Evolutionary conservation across 2,888 invertebrate genomes (phyloP).

Genomic region (Ctena decussata): DNA sequence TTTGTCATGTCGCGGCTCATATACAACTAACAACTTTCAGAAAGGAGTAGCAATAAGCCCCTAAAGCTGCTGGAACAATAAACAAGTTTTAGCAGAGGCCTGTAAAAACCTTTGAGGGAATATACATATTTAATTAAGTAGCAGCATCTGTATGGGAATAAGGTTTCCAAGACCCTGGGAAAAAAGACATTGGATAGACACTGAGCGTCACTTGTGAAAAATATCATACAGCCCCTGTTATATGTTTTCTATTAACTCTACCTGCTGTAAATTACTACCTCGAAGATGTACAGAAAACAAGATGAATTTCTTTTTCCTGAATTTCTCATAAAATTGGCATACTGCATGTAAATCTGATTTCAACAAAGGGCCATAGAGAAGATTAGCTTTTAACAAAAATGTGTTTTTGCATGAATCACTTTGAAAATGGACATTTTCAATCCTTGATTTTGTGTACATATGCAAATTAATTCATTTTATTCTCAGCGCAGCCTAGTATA

Average conservation of each 20-base stretch:
- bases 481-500: no score
- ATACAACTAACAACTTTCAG: not conserved
- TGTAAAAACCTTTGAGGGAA: slow-evolving; percentile 8
- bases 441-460: no score
- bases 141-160: slow-evolving; percentile 32
- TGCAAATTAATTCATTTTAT: no score
- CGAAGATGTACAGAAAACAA: no score
- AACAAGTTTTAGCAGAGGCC: not conserved
- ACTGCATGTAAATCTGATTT: no score
- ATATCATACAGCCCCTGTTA: not conserved
- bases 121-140: slow-evolving; percentile 17
- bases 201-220: slow-evolving; percentile 10
- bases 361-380: no score
- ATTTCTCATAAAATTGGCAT: no score
- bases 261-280: not conserved
- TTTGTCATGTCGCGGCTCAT: no score
- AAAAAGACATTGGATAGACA: slow-evolving; percentile 22
- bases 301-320: no score
- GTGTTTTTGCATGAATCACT: no score
- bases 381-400: no score
- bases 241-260: slow-evolving; percentile 6
- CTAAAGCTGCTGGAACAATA: not conserved
- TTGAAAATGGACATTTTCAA: no score
- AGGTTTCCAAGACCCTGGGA: slow-evolving; percentile 31
- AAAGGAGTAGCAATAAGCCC: not conserved